Percentiles rank a stretch among this genome's conserved stretches.
Evolutionary conservation across 2,888 invertebrate species (phyloP).

Genomic region (Agriopis aurantiaria): DNA sequence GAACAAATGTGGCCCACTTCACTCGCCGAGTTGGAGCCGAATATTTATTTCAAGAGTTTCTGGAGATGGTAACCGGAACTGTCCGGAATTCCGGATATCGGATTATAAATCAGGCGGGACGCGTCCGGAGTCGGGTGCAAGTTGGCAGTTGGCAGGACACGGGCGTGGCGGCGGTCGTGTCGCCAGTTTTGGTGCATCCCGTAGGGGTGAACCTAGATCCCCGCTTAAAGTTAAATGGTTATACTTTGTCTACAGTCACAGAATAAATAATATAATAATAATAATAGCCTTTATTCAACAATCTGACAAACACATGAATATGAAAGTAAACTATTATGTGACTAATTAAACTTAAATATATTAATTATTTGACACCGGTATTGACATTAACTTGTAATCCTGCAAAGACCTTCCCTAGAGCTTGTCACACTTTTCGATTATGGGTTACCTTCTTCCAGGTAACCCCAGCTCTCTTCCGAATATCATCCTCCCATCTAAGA

Average conservation of each 20-base stretch:
- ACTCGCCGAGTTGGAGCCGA: conserved; percentile 44
- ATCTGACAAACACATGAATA: no score
- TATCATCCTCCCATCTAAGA: no score
- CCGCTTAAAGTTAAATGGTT: neutral
- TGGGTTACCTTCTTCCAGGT: no score
- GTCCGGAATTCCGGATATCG: conserved; percentile 61
- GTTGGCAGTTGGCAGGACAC: conserved; percentile 54
- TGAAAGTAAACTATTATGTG: no score
- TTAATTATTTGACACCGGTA: no score
- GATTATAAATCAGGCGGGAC: conserved; percentile 69
- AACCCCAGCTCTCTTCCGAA: no score
- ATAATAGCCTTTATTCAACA: no score
- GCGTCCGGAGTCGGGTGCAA: conserved; percentile 60
- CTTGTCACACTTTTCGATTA: no score
- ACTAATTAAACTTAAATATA: no score
- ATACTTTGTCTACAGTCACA: neutral
- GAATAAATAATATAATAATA: neutral
- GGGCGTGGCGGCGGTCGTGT: conserved; percentile 44
- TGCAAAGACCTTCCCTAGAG: no score
- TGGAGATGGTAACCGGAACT: conserved; percentile 48
- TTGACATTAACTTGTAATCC: no score
- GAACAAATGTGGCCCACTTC: conserved; percentile 50
- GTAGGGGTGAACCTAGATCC: conserved; percentile 21
- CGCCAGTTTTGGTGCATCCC: conserved; percentile 33
- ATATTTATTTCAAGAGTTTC: conserved; percentile 50